These are phyloP conservation scores for Phyllotreta striolata DNA, from an alignment of 2,888 invertebrate species.

Conservation along the genomic window DNA sequence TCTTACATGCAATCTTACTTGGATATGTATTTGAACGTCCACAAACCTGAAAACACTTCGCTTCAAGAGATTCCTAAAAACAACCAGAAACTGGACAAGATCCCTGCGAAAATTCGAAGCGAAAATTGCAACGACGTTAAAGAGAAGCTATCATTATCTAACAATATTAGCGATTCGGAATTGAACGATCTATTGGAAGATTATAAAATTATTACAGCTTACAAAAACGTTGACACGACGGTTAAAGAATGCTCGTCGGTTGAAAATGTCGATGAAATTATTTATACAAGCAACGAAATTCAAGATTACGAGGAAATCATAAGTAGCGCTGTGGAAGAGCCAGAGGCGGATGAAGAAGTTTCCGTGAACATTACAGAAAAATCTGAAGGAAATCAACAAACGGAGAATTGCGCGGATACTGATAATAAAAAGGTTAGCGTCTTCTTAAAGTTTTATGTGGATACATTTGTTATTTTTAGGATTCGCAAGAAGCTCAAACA, in stretches of 20 bases:
- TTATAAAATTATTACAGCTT: slow-evolving; percentile 14
- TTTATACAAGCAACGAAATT: slow-evolving; percentile 8
- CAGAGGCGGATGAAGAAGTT: background rate
- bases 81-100: too few relatives aligned
- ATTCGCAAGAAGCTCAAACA: too few relatives aligned
- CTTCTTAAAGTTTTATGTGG: too few relatives aligned
- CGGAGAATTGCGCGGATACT: too few relatives aligned
- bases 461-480: too few relatives aligned
- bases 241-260: background rate
- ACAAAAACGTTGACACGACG: slow-evolving; percentile 6
- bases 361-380: background rate
- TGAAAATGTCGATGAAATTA: slow-evolving; percentile 6
- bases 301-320: slow-evolving; percentile 25
- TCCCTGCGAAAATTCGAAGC: background rate
- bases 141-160: slow-evolving; percentile 6
- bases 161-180: slow-evolving; percentile 4
- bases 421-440: too few relatives aligned
- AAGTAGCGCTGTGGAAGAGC: background rate
- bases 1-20: slow-evolving; percentile 48
- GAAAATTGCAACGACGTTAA: background rate
- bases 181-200: slow-evolving; percentile 10
- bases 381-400: background rate
- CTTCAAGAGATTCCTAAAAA: background rate
- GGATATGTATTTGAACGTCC: slow-evolving; percentile 47
- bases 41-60: slow-evolving; percentile 18